Base-by-base conservation (phyloP, 2,888 invertebrate genomes). In the Sphaerophoria rueppellii region DNA sequence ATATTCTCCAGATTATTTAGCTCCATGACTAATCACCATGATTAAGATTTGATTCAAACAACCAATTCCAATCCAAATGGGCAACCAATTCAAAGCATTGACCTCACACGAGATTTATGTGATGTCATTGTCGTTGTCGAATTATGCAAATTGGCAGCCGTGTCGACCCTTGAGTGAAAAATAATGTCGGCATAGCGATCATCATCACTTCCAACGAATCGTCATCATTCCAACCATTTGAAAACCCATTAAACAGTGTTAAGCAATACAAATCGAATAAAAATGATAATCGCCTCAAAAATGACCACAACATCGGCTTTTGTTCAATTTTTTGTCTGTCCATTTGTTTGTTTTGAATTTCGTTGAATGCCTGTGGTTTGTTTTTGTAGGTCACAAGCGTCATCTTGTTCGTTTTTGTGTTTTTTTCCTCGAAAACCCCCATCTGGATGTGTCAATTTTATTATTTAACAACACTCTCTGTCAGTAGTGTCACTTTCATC, bases 131-230 rank as follows among this genome's bases (percentile, higher is more conserved):
- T 34, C 16, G 6, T 63, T 57, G 48, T 54, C 16, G 60, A 63
- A 54, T 54, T 72, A 78, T 78, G 78, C 72, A 78, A 78, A 78
- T 78, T 57, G 63, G 57, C 43, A 43, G 40, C 50, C 52, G 58
- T 61, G 37, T 58, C 40, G 48, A 16, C 24, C 24, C 24, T 24
- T 24, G 24, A 24, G 40, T 9, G n/a, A 7, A 52, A 61, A 60
- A 37, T 11, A 54, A 55, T 57, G 35, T 16, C 35, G 55, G 61
- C 72, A 73, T 57, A 37, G 40, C 34, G 24, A 48, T 50, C 57
- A 50, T 4, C 35, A 55, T 48, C 61, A 69, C 46, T 40, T 46
- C 54, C 35, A 48, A 61, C 63, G 63, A 55, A 63, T 75, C 75
- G 52, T 57, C 55, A 57, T 57, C 4, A 61, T 32, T 12, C 24